Conservation (phyloP, 2,888 invertebrate species). For the Pimpla rufipes region DNA sequence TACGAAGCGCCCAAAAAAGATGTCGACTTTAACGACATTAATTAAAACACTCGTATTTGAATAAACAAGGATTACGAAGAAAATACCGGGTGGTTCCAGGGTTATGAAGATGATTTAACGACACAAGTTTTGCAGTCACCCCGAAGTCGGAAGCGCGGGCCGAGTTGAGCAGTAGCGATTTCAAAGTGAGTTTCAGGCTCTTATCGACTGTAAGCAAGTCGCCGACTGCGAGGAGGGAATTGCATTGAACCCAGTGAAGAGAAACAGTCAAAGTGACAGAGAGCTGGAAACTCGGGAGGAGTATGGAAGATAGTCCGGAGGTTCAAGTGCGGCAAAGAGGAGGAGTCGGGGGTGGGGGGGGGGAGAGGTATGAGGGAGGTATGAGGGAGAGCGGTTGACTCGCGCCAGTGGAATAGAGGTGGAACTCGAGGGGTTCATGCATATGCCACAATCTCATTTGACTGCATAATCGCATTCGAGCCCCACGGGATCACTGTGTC, state of each 20-base stretch:
- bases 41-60: conserved; percentile 3
- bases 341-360: conserved; percentile 10
- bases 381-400: conserved; percentile 56
- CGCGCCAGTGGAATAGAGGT: conserved; percentile 55
- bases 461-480: conserved; percentile 84
- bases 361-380: conserved; percentile 34
- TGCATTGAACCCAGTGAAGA: conserved; percentile 46
- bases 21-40: neutral
- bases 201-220: conserved; percentile 61
- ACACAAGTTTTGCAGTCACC: conserved; percentile 33
- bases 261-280: conserved; percentile 64
- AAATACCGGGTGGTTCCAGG: neutral
- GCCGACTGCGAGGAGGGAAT: conserved; percentile 56
- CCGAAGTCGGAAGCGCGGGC: conserved; percentile 3
- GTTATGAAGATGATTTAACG: conserved; percentile 29
- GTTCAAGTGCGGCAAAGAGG: conserved; percentile 33
- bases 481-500: conserved; percentile 82
- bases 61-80: conserved; percentile 22
- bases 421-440: conserved; percentile 79
- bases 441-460: conserved; percentile 85
- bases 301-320: conserved; percentile 31
- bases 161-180: conserved; percentile 22
- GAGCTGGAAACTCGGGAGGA: conserved; percentile 50
- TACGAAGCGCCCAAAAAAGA: neutral
- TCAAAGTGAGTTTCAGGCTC: conserved; percentile 58